Percentiles rank a stretch among this genome's conserved stretches.
Conservation (phyloP, 2,888 invertebrate species). For the Endotricha flammealis region DNA sequence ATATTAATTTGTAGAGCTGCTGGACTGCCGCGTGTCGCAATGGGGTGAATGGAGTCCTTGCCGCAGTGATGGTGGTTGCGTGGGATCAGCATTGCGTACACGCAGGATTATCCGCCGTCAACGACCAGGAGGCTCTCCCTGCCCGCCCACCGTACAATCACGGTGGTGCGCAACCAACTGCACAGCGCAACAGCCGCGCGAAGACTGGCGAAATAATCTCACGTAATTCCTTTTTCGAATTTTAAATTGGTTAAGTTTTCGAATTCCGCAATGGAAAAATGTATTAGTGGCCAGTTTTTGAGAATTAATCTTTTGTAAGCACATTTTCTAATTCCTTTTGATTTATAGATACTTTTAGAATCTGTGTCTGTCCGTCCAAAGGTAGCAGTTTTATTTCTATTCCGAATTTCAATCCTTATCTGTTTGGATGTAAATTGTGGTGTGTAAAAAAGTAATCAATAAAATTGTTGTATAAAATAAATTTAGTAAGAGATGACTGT, state of each 20-base stretch:
- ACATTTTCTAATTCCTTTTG: conserved; percentile 24
- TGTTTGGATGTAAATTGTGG: conserved; percentile 48
- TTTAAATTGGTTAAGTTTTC: conserved; percentile 17
- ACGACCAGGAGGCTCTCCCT: conserved; percentile 87
- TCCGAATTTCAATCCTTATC: conserved; percentile 19
- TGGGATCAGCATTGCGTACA: conserved; percentile 90
- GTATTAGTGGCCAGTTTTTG: conserved; percentile 21
- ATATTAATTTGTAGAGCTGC: conserved; percentile 61
- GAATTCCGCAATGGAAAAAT: conserved; percentile 13
- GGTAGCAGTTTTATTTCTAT: conserved; percentile 38
- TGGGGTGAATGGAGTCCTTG: conserved; percentile 94
- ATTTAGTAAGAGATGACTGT: conserved; percentile 59
- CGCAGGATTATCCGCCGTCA: conserved; percentile 87
- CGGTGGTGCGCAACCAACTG: conserved; percentile 91
- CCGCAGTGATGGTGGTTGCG: conserved; percentile 93
- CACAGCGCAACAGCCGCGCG: conserved; percentile 37
- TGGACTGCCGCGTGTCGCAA: conserved; percentile 90
- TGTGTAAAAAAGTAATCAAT: conserved; percentile 48
- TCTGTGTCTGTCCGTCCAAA: conserved; percentile 73
- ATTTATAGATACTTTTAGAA: conserved; percentile 40
- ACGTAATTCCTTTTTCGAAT: conserved; percentile 46
- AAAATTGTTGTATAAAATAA: conserved; percentile 60
- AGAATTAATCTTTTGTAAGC: conserved; percentile 12
- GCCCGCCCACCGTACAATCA: conserved; percentile 90
- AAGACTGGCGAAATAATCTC: conserved; percentile 65